phyloP scores from a whole-genome alignment of 2,888 invertebrate genomes.

The Ophioninae sp. region DNA sequence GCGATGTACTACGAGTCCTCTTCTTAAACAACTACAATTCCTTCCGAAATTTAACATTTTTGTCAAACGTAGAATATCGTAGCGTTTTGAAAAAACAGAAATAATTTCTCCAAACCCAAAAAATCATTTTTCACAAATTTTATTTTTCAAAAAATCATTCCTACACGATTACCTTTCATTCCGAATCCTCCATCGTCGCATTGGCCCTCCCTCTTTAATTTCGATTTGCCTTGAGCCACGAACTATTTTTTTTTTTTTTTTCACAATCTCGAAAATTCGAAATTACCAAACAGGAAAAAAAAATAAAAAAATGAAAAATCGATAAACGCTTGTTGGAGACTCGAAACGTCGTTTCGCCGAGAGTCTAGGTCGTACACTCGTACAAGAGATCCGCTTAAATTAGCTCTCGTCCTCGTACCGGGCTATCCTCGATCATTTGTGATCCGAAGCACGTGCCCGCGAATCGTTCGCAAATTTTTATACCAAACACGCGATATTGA shows the following conservation, averaged over 20 bases:
- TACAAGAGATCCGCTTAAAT: slow-evolving; percentile 43
- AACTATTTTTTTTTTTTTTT: no score
- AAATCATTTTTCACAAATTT: no score
- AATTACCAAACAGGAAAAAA: neutral
- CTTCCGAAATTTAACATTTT: neutral
- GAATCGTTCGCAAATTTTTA: slow-evolving; percentile 64
- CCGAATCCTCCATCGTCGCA: no score
- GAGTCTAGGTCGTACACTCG: slow-evolving; percentile 20
- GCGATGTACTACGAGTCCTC: neutral
- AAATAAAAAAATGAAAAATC: neutral
- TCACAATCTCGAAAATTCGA: neutral
- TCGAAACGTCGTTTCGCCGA: slow-evolving; percentile 1
- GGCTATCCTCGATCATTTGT: slow-evolving; percentile 64
- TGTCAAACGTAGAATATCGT: neutral
- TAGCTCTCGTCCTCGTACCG: slow-evolving; percentile 21
- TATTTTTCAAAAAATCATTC: no score
- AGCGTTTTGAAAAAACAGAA: no score
- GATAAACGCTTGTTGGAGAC: slow-evolving; percentile 22
- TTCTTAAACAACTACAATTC: neutral
- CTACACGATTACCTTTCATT: no score
- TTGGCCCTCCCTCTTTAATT: no score
- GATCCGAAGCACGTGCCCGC: slow-evolving; percentile 69
- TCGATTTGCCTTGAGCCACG: no score
- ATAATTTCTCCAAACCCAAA: no score
- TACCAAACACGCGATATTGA: slow-evolving; percentile 62